Conservation (phyloP, 23 tunicate genomes). For the Styela clava region DNA sequence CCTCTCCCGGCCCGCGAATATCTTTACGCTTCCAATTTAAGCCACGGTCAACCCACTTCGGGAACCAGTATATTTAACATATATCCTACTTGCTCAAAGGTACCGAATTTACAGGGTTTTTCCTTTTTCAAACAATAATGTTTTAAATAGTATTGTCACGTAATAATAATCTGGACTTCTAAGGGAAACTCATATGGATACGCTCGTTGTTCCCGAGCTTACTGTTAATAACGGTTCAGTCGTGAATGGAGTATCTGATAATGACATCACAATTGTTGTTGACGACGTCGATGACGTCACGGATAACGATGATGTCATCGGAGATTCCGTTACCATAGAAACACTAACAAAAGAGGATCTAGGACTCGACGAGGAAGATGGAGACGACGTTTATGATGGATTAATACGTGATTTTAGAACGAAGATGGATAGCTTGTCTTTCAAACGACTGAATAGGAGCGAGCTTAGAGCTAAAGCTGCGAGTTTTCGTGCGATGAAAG, state of each 20-base stretch:
- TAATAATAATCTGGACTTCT: no score
- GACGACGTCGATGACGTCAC: neutral
- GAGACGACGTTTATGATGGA: constrained; percentile 22
- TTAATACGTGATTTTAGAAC: constrained; percentile 18
- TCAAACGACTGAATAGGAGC: neutral
- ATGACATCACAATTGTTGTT: constrained; percentile 15
- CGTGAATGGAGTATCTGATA: neutral
- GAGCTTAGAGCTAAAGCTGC: constrained; percentile 11
- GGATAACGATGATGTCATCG: neutral
- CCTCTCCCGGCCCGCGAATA: no score
- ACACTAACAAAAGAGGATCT: constrained; percentile 8
- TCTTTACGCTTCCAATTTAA: no score
- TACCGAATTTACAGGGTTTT: no score
- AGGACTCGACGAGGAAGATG: constrained; percentile 2
- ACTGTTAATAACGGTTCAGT: neutral
- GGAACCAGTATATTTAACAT: no score
- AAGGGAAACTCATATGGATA: neutral
- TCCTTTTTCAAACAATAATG: no score
- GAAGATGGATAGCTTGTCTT: constrained; percentile 20
- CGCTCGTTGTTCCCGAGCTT: neutral
- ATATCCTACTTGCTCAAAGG: no score
- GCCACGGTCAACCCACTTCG: no score
- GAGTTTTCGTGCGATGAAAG: constrained; percentile 1
- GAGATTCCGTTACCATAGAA: neutral
- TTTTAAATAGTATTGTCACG: no score